Base-by-base conservation (phyloP, 2,888 invertebrate genomes). In the Eubasilissa splendida region DNA sequence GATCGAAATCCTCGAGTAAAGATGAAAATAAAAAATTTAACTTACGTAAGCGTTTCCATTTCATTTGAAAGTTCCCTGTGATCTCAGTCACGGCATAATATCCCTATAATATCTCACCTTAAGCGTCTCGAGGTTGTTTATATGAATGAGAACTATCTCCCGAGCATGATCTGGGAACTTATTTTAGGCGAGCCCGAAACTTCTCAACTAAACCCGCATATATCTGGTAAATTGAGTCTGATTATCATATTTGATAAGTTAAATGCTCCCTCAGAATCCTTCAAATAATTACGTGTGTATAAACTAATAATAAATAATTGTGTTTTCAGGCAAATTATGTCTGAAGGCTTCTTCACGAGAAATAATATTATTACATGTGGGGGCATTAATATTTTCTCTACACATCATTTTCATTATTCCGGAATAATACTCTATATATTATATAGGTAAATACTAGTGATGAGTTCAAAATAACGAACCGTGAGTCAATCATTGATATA, bases 171-270 rank as follows among this genome's bases (percentile, higher is more conserved):
- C 56, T 31, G 68, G 10, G 33, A 73, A 73, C 71, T 73, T 73
- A 73, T 73, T 73, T 56, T 12, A 42, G 14, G 33, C 10, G 56
- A 22, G 58, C 68, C 68, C 50, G 33, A 42, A 71, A 73, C 56
- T 73, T 73, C 33, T 33, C 22, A 73, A 73, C 54, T 73, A 73
- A 73, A 73, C 71, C 71, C 71, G 56, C 71, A 73, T 73, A 73
- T 56, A 73, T 73, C 71, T 73, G 12, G 56, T 58, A n/a, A 73
- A 73, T 54, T 33, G 70, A 31, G 22, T 22, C 56, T 31, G 71
- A 73, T 56, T 56, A 73, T 56, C 31, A 56, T 33, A 56, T 73
- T 73, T 73, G 71, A 73, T 73, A 73, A 73, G 42, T 56, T 73
- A 56, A 73, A 73, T 12, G 54, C 33, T 71, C 54, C 53, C 42